Evolutionary conservation across 2,888 invertebrate genomes (phyloP), one percentile per base, ranked within the genome.

Genomic region (Sphaerophoria rueppellii): DNA sequence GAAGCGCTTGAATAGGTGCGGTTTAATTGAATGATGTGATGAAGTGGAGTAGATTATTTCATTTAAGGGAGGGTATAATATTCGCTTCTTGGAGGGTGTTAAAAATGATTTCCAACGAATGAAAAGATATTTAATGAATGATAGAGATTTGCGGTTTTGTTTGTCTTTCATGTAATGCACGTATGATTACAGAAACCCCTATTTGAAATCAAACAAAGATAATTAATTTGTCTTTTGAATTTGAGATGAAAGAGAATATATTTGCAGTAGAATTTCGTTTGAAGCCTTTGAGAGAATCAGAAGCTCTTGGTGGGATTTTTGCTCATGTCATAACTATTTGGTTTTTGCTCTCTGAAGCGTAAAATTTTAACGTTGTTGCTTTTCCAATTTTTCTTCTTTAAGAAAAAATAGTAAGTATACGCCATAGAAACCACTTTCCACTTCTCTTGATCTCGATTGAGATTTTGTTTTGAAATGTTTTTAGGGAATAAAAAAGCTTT

Each of bases 21-120:
- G 71, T 43, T 69, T 70, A 76, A 81, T 81, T 76, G 81, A 81
- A 85, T 81, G 76, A 73, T 52, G 70, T 58, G 50, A 69, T 40
- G 0, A 14, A 1, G 12, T n/a, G 37, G 48, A 65, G 55, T 37
- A 11, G 43, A 12, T 43, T 40, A 43, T 9, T 40, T 1, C 40
- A 52, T 52, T 14, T 2, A 1, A 24, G 24, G 24, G 24, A 24
- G 24, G 24, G 24, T 52, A 48, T 9, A 65, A 65, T 60, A 67
- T 72, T 54, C 40, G 32, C 71, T 69, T 24, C 24, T 24, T 24
- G 43, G 76, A 70, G 81, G 81, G 76, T 73, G 85, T 73, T 77
- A 80, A 24, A 24, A 9, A 0, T 43, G 40, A 76, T 73, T 72
- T 37, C 75, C 74, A 69, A 55, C 16, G 32, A 67, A 40, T 40